Conservation (phyloP, 2,797 vertebrate genomes). For the Ficedula albicollis region DNA sequence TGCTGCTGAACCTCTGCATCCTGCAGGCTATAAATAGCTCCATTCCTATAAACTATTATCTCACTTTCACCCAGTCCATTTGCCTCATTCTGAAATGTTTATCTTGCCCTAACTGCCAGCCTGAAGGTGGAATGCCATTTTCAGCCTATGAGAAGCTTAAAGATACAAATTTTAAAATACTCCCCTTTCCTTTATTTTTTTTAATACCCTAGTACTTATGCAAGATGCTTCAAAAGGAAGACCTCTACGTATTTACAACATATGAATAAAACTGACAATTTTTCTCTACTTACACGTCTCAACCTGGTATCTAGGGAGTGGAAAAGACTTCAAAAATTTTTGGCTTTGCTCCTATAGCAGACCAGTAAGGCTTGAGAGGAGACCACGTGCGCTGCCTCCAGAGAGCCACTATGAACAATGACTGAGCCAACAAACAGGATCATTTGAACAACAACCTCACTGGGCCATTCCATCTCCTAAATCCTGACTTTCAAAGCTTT, state of each 20-base stretch:
- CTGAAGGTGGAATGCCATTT: conserved; percentile 3
- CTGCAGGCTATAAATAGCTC: conserved; percentile 29
- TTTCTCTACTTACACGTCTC: neutral
- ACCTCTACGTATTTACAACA: neutral
- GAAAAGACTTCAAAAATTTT: neutral
- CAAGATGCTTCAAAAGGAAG: neutral
- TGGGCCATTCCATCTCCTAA: neutral
- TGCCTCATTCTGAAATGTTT: conserved; percentile 8
- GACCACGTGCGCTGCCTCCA: neutral
- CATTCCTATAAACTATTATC: neutral
- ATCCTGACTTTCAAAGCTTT: neutral
- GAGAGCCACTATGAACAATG: neutral
- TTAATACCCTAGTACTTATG: neutral
- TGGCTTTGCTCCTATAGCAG: neutral
- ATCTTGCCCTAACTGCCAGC: conserved; percentile 5
- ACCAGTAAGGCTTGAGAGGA: neutral
- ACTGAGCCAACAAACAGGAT: neutral
- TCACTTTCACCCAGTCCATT: neutral
- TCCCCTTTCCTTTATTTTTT: neutral
- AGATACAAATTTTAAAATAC: neutral
- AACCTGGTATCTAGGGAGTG: neutral
- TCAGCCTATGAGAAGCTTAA: neutral
- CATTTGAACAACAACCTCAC: neutral
- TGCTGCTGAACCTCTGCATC: neutral
- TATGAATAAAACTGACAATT: fast-evolving